These are phyloP conservation scores for Delphinus delphis DNA, from an alignment of 2,113 vertebrate species.

Conservation along the genomic window DNA sequence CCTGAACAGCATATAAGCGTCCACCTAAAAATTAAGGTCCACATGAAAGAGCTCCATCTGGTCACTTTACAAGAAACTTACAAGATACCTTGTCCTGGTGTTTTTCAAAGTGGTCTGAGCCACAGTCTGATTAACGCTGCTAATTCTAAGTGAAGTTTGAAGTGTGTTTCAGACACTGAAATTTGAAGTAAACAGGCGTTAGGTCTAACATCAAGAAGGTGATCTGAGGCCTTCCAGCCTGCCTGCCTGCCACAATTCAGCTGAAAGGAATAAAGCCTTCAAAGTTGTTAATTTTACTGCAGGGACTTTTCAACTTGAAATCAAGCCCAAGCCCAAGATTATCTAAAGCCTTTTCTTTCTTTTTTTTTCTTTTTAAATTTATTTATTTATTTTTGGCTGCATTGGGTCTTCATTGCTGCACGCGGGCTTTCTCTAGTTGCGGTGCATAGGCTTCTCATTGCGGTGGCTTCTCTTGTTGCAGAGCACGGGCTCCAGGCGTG, in stretches of 20 bases:
- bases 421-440: no score
- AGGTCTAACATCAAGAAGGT: not conserved
- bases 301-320: not conserved
- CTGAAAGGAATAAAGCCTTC: not conserved
- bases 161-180: not conserved
- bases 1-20: no score
- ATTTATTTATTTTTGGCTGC: no score
- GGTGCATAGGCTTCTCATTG: no score
- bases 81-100: not conserved
- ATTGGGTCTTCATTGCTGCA: no score
- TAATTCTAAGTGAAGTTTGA: not conserved
- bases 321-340: not conserved
- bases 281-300: not conserved
- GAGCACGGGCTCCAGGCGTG: no score
- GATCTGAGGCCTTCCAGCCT: not conserved
- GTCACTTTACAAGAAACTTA: not conserved
- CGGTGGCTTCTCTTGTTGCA: no score
- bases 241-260: not conserved
- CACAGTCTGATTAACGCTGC: not conserved
- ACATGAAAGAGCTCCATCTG: fast-evolving
- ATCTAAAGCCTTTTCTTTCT: not conserved
- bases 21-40: not conserved
- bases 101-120: not conserved
- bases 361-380: no score
- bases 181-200: not conserved